Conservation (phyloP, 2,113 vertebrate species). For the Lepisosteus osseus region DNA sequence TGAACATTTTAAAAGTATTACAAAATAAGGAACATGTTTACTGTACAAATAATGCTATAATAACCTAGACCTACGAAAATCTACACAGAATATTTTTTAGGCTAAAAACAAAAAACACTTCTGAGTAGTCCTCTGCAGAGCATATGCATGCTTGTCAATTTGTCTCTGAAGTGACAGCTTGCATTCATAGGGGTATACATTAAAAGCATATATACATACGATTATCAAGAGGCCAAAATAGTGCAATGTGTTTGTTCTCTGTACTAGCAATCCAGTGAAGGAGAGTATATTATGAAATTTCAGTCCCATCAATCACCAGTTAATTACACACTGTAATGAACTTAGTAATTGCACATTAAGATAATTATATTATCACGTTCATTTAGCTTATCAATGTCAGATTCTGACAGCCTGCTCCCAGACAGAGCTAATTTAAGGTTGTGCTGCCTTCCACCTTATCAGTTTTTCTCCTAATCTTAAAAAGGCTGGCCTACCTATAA, state of each 20-base stretch:
- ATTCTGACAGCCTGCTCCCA: slow-evolving; percentile 13
- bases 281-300: slow-evolving; percentile 1
- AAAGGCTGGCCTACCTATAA: too few relatives aligned
- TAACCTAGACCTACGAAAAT: too few relatives aligned
- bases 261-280: slow-evolving; percentile 6
- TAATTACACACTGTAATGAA: slow-evolving; percentile 26
- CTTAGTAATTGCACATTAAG: slow-evolving; percentile 29
- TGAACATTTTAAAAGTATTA: too few relatives aligned
- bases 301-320: slow-evolving; percentile 20
- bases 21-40: too few relatives aligned
- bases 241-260: neutral
- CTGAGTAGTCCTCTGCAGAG: neutral
- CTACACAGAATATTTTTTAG: neutral
- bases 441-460: slow-evolving; percentile 23
- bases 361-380: slow-evolving; percentile 29
- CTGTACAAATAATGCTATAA: too few relatives aligned
- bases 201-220: neutral
- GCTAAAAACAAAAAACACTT: neutral
- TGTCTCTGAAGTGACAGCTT: too few relatives aligned
- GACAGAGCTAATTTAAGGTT: slow-evolving; percentile 8
- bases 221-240: neutral
- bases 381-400: slow-evolving; percentile 28
- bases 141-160: too few relatives aligned
- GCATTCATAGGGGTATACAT: too few relatives aligned
- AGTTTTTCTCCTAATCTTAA: neutral